A percentile compares a stretch with the other conserved stretches of the same genome.
Evolutionary conservation across 2,797 vertebrate genomes (phyloP).

Genomic region (Delichon dasypus): DNA sequence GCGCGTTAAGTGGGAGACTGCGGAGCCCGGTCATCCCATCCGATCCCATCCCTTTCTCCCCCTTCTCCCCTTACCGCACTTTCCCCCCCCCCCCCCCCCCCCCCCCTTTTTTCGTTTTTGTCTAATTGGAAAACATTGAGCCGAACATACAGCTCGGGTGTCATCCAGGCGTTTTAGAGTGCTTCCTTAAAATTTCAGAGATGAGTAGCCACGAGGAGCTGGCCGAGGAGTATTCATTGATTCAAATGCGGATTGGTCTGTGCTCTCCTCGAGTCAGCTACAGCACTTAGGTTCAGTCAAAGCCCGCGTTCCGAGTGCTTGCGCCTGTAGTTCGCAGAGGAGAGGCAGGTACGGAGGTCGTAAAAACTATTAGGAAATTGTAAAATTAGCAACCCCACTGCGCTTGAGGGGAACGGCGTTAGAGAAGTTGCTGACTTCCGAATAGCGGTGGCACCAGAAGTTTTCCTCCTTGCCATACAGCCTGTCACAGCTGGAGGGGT

Average conservation of each 20-base stretch:
- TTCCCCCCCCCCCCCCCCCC: no score
- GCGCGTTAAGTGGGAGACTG: background rate
- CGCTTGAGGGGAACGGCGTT: background rate
- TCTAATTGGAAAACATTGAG: background rate
- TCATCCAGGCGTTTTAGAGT: background rate
- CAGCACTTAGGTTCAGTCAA: background rate
- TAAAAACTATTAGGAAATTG: background rate
- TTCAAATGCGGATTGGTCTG: background rate
- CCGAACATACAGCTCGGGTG: background rate
- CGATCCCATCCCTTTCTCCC: background rate
- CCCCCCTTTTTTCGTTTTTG: no score
- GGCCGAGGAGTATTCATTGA: background rate
- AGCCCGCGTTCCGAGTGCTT: background rate
- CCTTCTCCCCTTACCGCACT: background rate
- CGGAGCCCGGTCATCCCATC: background rate
- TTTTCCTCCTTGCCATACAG: background rate
- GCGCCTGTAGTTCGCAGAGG: background rate
- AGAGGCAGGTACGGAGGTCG: background rate
- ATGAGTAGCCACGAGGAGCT: background rate
- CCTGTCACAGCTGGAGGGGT: background rate
- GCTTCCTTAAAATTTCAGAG: constrained; percentile 3
- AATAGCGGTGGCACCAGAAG: background rate
- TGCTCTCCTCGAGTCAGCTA: background rate
- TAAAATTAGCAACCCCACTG: background rate
- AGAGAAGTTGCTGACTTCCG: constrained; percentile 20